Evolutionary conservation across 1,140 invertebrate species (phyloP).

Genomic region (Varroa destructor): DNA sequence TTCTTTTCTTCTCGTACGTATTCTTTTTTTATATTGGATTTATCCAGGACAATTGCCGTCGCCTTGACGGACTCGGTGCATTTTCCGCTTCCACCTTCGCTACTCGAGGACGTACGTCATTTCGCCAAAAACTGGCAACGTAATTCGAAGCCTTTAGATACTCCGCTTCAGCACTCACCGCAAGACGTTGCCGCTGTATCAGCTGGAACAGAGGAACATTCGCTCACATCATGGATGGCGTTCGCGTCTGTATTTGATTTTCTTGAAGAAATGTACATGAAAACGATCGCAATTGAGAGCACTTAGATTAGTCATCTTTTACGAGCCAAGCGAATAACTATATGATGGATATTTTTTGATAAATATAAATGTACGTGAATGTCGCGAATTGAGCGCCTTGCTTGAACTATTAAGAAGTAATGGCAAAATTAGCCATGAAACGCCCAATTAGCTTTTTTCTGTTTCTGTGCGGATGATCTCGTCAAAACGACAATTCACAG

Average conservation of each 20-base stretch:
- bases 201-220: slow-evolving; percentile 37
- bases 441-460: no score
- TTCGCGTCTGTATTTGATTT: slow-evolving; percentile 38
- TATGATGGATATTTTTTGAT: no score
- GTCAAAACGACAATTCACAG: no score
- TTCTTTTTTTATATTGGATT: slow-evolving; percentile 31
- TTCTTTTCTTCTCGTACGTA: no score
- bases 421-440: no score
- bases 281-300: slow-evolving; percentile 19
- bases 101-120: slow-evolving; percentile 20
- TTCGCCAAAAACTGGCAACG: slow-evolving; percentile 37
- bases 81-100: slow-evolving; percentile 34
- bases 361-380: no score
- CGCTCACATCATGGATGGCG: slow-evolving; percentile 37
- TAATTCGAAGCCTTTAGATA: slow-evolving; percentile 36
- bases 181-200: slow-evolving; percentile 36
- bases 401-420: no score
- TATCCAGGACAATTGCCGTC: slow-evolving; percentile 41
- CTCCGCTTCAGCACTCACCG: slow-evolving; percentile 31
- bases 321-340: no score
- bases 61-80: slow-evolving; percentile 44
- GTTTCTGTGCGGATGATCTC: no score
- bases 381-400: no score
- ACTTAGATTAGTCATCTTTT: not conserved
- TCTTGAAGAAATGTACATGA: slow-evolving; percentile 34